Percentiles rank a stretch among this genome's conserved stretches.
Conservation (phyloP, 37 sponge, comb jelly and placozoan genomes). For the Oopsacas minuta region DNA sequence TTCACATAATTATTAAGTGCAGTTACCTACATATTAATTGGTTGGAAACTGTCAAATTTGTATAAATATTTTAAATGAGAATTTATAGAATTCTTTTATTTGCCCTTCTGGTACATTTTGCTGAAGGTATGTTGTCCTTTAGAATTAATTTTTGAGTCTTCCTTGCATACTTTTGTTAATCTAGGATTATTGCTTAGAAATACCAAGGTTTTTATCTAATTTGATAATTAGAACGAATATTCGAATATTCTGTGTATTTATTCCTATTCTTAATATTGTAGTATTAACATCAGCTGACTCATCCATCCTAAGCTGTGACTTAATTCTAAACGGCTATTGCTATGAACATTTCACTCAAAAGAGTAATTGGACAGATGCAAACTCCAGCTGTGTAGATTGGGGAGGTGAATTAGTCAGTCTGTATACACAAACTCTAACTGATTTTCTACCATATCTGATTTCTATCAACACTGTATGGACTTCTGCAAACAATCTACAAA, state of each 20-base stretch:
- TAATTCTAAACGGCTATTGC: background rate
- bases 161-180: too few species aligned
- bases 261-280: background rate
- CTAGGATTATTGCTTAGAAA: too few species aligned
- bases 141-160: too few species aligned
- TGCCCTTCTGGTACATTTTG: too few species aligned
- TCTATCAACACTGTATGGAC: background rate
- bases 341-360: background rate
- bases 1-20: too few species aligned
- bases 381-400: background rate
- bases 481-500: background rate
- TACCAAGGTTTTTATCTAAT: too few species aligned
- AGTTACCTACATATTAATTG: too few species aligned
- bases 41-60: too few species aligned
- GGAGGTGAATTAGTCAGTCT: constrained; percentile 9
- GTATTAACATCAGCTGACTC: background rate
- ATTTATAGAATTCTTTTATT: too few species aligned
- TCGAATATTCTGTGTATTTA: background rate
- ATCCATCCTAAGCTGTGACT: background rate
- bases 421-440: background rate
- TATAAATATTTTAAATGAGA: too few species aligned
- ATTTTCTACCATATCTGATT: background rate
- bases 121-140: too few species aligned
- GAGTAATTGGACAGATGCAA: background rate
- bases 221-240: too few species aligned